Base-by-base conservation (phyloP, 2,113 vertebrate genomes). In the Indicator indicator region DNA sequence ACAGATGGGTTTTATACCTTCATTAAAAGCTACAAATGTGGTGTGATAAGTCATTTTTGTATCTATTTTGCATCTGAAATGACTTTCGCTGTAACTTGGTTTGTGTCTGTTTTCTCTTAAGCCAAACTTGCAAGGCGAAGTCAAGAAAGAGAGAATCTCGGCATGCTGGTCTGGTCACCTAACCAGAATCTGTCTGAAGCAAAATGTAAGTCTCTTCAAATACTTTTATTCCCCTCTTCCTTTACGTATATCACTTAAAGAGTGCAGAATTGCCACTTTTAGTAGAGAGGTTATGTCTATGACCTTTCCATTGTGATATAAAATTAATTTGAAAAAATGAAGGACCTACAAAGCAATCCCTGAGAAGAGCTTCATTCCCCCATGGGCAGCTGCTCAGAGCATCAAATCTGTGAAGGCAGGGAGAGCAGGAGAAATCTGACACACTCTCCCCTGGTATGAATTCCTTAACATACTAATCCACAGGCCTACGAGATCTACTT, bases 81-180 rank as follows among this genome's bases (percentile, higher is more conserved):
- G 1, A 88, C 68, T 84, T 82, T 88, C 60, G 75, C 72, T 92
- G 55, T 94, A 97, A 97, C 93, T 40, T 73, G 52, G 21, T 87
- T 82, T 94, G 24, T 95, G 58, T 97, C 65, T 97, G 83, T 88
- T 97, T 97, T 94, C 81, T 89, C 64, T 81, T 85, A 93, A 97
- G 97, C 97, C 98, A 99, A 99, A 71, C 97, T 99, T 32, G 98
- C 98, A 80, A 98, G 98, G 88, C 97, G 98, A 18, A 98, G 98
- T 97, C 99, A 99, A 75, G 98, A 99, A 94, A 97, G 98, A 69
- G 99, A 99, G 64, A 99, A 99, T 94, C 98, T 99, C 3, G 99
- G 99, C 71, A 99, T 99, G 99, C 92, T 99, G 97, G 99, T 99
- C 65, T 99, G 99, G 99, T 99, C 99, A 42, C 99, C 99, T 55